Base-by-base conservation (phyloP, 2,797 vertebrate species). In the Amphiprion clarkii region DNA sequence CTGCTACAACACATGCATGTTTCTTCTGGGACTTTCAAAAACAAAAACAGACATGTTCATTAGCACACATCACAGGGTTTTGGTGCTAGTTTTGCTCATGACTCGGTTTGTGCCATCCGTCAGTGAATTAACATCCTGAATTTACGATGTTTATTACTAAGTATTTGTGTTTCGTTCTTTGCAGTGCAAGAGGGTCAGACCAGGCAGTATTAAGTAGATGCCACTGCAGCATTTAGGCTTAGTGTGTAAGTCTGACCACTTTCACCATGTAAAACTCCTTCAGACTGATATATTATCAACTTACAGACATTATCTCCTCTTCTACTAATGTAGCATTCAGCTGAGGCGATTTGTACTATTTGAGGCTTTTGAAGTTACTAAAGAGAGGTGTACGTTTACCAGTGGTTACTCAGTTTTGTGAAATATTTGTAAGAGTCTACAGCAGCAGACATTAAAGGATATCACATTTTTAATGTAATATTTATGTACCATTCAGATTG, bases 281-380 rank as follows among this genome's bases (percentile, higher is more conserved):
- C 54, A 57, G 25, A 60, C 51, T 27, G 56, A 67, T 58, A 33
- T 44, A 52, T 42, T 51, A 78, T 36, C 33, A 31, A 77, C 78
- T 76, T 58, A 69, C 60, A 67, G 61, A 72, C 69, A 60, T 71
- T 10, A 49, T 74, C 68, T 67, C 36, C 56, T 70, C 52, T 49
- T 72, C 36, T 67, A 59, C 82, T 64, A 73, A 74, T 76, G 36
- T 74, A 63, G 71, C 68, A 40, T 85, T 77, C 67, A 82, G 17
- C 78, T 89, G 89, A 89, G 86, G 86, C 78, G 57, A 88, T 74
- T 85, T 77, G 39, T 51, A 81, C 31, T 67, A 58, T 88, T 93
- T 93, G 90, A 93, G 91, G 91, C 88, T 87, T 92, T 58, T 74
- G 73, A 89, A 92, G 86, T 87, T 86, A 87, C 82, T 85, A 85